phyloP scores from a whole-genome alignment of 2,888 invertebrate genomes.

The Oscheius sp. region DNA sequence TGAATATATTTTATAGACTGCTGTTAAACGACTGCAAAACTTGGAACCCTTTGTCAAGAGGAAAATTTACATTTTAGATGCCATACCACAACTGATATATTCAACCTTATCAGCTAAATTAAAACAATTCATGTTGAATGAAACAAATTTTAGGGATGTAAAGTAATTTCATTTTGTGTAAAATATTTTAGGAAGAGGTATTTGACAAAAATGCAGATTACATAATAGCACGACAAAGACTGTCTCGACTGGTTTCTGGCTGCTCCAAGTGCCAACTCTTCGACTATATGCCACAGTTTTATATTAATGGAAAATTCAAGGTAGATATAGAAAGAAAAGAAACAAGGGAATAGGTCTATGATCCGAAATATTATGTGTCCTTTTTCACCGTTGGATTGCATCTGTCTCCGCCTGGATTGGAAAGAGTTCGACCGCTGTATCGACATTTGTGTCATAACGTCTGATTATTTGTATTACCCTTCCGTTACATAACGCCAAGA shows the following conservation, averaged over 20 bases:
- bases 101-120: too few relatives aligned
- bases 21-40: not conserved
- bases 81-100: not conserved
- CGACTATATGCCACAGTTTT: not conserved
- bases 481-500: too few relatives aligned
- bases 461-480: too few relatives aligned
- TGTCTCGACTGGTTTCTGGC: not conserved
- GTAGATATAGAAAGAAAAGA: too few relatives aligned
- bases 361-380: not conserved
- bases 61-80: slow-evolving; percentile 3
- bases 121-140: not conserved
- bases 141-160: not conserved
- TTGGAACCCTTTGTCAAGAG: not conserved
- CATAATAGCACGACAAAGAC: not conserved
- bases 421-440: not conserved
- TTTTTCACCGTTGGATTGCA: not conserved
- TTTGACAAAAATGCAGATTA: not conserved
- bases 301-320: not conserved
- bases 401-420: not conserved
- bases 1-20: not conserved
- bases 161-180: not conserved
- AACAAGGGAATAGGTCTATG: not conserved
- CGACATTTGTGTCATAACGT: not conserved
- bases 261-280: not conserved
- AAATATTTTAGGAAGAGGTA: not conserved